Evolutionary conservation across 2,113 vertebrate species (phyloP), one percentile per base, ranked within the genome.

Genomic region (Bostrychus sinensis): DNA sequence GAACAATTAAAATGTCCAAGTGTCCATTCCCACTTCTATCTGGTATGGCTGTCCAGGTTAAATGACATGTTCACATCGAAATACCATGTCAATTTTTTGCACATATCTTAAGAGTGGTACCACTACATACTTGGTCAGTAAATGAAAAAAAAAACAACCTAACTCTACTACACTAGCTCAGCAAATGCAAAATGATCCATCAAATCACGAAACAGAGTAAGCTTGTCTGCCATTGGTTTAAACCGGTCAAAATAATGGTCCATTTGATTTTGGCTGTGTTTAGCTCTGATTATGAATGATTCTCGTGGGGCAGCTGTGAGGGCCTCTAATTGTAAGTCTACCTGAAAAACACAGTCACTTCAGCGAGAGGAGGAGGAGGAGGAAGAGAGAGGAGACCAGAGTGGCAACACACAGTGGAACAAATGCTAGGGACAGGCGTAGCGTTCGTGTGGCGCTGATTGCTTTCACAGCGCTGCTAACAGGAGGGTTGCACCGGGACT

Each of bases 371-470:
- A 32, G 56, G 25, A 34, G n/a, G 41, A 60, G 56, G 14, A 39
- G 10, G 8, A 25, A 42, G 11, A 63, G 51, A 59, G n/a, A 28
- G 50, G 17, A 46, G 25, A 7, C 11, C 26, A 69, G 72, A 62
- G 55, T 38, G 48, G 41, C 72, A 53, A 79, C 75, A 56, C 48
- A 28, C 48, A 51, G 76, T 70, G 66, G 80, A 85, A 83, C 82
- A 87, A 85, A 87, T 84, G 85, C 78, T 63, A 66, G 41, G 78
- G 81, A 75, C 80, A 67, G 66, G 60, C 57, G 26, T 70, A 76
- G 71, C 71, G 64, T 65, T 77, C 69, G 73, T 62, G 70, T 67
- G 81, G 68, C 53, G 46, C 68, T 72, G 82, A 86, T 81, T 70
- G 67, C 61, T 61, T 85, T 48, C 48, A 41, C 20, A 0, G 59